These are phyloP conservation scores for Parazoanthus atlanticus DNA, from an alignment of 92 coral and sea anemone genomes.

Conservation along the genomic window DNA sequence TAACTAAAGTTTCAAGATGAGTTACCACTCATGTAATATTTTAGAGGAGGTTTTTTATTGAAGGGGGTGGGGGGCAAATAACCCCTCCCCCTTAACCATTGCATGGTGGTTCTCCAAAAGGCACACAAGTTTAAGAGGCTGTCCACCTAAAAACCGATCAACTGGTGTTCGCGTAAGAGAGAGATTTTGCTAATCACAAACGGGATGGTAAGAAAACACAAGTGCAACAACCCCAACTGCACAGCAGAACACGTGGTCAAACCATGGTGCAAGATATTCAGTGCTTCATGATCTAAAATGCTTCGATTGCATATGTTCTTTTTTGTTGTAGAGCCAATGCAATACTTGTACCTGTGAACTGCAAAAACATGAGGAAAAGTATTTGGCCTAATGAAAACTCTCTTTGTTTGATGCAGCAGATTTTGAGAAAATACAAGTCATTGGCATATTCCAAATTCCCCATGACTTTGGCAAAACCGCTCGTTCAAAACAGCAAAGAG, in stretches of 20 bases:
- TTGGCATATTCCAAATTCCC: constrained; percentile 49
- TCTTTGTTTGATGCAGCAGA: constrained; percentile 36
- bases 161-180: too few species aligned
- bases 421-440: constrained; percentile 53
- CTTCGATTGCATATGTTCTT: constrained; percentile 65
- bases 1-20: too few species aligned
- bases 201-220: constrained; percentile 27
- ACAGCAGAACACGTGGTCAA: constrained; percentile 51
- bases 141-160: too few species aligned
- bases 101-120: too few species aligned
- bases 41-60: too few species aligned
- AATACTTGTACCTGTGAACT: constrained; percentile 58
- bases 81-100: too few species aligned
- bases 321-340: constrained; percentile 66
- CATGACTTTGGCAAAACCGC: constrained; percentile 69
- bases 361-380: constrained; percentile 66
- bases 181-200: constrained; percentile 57
- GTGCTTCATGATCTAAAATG: constrained; percentile 59
- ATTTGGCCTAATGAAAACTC: constrained; percentile 54
- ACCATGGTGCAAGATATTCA: constrained; percentile 67
- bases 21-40: too few species aligned
- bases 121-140: too few species aligned
- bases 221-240: constrained; percentile 41
- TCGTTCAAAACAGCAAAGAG: constrained; percentile 52
- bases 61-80: too few species aligned